These are phyloP conservation scores for Cyphomyrus discorhynchus DNA, from an alignment of 2,113 vertebrate genomes.

Conservation along the genomic window DNA sequence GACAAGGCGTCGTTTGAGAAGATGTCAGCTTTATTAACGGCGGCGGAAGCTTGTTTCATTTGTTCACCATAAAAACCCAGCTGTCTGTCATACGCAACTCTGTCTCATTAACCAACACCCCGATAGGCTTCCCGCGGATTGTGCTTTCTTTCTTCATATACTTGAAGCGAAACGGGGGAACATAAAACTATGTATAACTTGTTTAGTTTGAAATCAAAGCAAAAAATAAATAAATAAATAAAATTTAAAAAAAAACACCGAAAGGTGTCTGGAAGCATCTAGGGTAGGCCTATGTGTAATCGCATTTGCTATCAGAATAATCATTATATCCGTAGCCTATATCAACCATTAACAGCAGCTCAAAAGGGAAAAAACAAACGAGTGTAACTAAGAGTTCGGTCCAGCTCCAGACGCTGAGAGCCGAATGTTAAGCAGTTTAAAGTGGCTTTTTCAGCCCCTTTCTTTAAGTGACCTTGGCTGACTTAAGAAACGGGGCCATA, in stretches of 20 bases:
- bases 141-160: not conserved
- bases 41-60: not conserved
- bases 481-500: not conserved
- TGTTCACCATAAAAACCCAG: not conserved
- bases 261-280: not conserved
- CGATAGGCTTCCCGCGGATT: not conserved
- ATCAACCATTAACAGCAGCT: not conserved
- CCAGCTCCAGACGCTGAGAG: not conserved
- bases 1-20: not conserved
- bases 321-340: not conserved
- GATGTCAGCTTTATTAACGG: not conserved
- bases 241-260: not conserved
- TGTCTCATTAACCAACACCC: not conserved
- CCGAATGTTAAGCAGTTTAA: not conserved
- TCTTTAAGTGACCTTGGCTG: not conserved
- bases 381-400: not conserved
- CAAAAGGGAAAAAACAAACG: not conserved
- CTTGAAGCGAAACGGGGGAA: not conserved
- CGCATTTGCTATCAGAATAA: not conserved
- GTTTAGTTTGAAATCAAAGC: not conserved
- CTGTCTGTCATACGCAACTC: not conserved
- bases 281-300: not conserved
- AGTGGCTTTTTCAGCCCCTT: not conserved
- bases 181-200: not conserved
- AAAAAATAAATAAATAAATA: no score